Conservation (phyloP, 53 echinoderm and acorn worm species). For the Apostichopus leukothele region DNA sequence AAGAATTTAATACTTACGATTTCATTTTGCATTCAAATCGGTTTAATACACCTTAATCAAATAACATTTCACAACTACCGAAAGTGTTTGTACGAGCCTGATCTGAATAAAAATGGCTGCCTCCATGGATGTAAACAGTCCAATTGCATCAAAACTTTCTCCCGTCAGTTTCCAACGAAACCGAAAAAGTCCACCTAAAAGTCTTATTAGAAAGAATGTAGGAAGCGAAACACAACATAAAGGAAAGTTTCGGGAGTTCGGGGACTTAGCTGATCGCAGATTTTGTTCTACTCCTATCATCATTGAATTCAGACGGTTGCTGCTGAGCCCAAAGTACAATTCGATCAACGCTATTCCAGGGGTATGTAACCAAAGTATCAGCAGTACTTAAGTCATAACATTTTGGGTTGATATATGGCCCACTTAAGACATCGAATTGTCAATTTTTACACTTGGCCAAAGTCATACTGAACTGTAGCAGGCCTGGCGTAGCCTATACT, state of each 20-base stretch:
- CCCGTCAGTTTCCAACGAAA: constrained; percentile 9
- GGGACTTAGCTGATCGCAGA: background rate
- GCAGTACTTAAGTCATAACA: too few species aligned
- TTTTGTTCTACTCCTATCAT: constrained; percentile 69
- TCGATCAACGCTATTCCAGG: constrained; percentile 74
- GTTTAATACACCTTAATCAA: too few species aligned
- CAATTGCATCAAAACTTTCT: background rate
- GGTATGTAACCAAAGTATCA: constrained; percentile 50
- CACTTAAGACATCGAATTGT: too few species aligned
- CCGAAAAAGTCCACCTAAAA: background rate
- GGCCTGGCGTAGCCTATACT: too few species aligned
- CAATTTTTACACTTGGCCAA: too few species aligned
- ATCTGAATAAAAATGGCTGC: constrained; percentile 55
- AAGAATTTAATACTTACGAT: too few species aligned
- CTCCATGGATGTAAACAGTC: constrained; percentile 46
- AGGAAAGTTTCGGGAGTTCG: background rate
- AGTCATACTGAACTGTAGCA: too few species aligned
- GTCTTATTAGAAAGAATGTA: background rate
- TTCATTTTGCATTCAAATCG: too few species aligned
- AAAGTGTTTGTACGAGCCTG: constrained; percentile 27
- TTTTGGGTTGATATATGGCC: too few species aligned
- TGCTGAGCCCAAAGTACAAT: constrained; percentile 65
- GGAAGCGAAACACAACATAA: background rate
- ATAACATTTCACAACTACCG: too few species aligned
- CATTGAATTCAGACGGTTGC: constrained; percentile 83